Evolutionary conservation across 2,113 vertebrate genomes (phyloP), one percentile per base, ranked within the genome.

Genomic region (Otis tarda): DNA sequence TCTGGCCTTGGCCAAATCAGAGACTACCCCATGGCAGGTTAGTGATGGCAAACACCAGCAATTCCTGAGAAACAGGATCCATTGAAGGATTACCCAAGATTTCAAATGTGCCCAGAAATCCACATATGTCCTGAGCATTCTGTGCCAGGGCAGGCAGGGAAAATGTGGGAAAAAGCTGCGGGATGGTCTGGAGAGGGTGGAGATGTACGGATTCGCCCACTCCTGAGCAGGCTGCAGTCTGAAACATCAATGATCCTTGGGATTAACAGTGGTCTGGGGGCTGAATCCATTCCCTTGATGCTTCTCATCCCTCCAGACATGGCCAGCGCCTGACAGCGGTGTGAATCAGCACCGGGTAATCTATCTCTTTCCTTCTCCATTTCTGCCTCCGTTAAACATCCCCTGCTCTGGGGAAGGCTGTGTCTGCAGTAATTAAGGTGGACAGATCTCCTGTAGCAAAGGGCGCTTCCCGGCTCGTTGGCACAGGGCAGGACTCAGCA

Each of bases 351-450:
- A 8, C 1, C 0, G 81, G 74, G 31, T 57, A 43, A 93, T 93
- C 84, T 43, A 88, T 96, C 82, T 91, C 73, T 20, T 90, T 83
- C 85, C 25, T 71, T 64, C 75, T 68, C 65, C 74, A 33, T 93
- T 22, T 55, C 59, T 77, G 89, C 70, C 49, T 76, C 63, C 0
- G 2, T 30, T 43, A 13, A 65, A 15, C 55, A 9, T 5, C 16
- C 43, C 43, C 78, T 4, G 83, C 91, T 77, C 86, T 17, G 64
- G 70, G 94, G 53, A 74, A 33, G 33, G 68, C 77, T 91, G 74
- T 89, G 78, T 30, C 81, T 1, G 0, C 53, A 8, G 25, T 30
- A 10, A 87, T 93, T 76, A 85, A 68, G 15, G 81, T 39, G 82
- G 39, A 60, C 33, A 33, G 74, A 52, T 73, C 70, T 95, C 74